Base-by-base conservation (phyloP, 2,113 vertebrate genomes). In the Mastomys coucha region DNA sequence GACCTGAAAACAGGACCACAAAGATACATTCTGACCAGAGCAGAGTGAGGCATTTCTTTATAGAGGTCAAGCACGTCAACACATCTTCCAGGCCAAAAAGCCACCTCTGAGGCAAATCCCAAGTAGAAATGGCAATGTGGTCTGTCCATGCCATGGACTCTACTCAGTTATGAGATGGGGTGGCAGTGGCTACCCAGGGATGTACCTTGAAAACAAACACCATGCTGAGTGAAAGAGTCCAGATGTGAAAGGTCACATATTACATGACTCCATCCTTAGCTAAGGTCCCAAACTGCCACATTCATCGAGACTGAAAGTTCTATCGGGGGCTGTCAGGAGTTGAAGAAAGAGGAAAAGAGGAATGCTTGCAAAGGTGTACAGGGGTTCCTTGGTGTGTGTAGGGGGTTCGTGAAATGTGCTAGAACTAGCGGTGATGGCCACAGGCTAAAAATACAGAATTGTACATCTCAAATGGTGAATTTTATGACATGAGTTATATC, bases 321-420 rank as follows among this genome's bases (percentile, higher is more conserved):
- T 69, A 69, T 69, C 12, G n/a, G 36, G 9, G 85, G 36, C 5
- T 60, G 45, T 12, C 70, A 14, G 45, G 49, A 45, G 11, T 65
- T 33, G n/a, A 58, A 63, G 31, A 24, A 31, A 1, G 4, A 12
- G 16, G 24, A 12, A 22, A 3, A 0, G n/a, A 36, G 22, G 31
- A 33, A 58, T 17, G 56, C 86, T 45, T 8, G 72, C 69, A 73
- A 24, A 89, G 16, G 33, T n/a, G 63, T 10, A 72, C 3, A 0
- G 33, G 39, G 69, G 5, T 87, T 91, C 49, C 63, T 65, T 19
- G 10, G 0, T 73, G 36, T 39, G 36, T 72, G 17, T 5, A 8
- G 58, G 26, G 53, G 0, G 69, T 2, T 12, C 58, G 20, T 58
- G 56, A 24, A 94, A 91, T 4, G 14, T 70, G 77, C 90, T 86